These are phyloP conservation scores for Cotesia chilonis DNA, from an alignment of 1,140 invertebrate species.

Conservation along the genomic window DNA sequence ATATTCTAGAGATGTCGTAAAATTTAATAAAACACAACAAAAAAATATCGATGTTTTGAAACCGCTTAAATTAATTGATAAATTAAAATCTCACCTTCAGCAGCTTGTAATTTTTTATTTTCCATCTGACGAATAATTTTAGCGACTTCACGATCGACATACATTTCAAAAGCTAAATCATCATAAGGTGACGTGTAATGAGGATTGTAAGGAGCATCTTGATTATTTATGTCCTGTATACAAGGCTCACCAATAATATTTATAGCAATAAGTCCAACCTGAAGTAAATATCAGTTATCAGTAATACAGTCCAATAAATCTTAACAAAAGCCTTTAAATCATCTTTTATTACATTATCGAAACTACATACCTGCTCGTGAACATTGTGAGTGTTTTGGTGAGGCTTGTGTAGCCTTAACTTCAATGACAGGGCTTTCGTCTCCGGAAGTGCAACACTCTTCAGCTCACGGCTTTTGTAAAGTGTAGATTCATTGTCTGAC, in stretches of 20 bases:
- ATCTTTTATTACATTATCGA: conserved; percentile 36
- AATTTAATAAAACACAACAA: no score
- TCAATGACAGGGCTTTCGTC: conserved; percentile 82
- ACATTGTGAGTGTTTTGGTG: conserved; percentile 78
- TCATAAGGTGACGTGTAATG: conserved; percentile 86
- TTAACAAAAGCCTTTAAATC: not conserved
- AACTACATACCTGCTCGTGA: conserved; percentile 79
- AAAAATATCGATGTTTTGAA: no score
- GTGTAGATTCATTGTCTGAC: conserved; percentile 81
- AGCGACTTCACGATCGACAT: conserved; percentile 92
- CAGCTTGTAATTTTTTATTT: conserved; percentile 84
- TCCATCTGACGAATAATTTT: conserved; percentile 88
- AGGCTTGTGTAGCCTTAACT: conserved; percentile 84
- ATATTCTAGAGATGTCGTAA: no score
- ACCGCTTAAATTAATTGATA: conserved; percentile 2
- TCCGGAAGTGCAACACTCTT: conserved; percentile 84
- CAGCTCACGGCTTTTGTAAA: conserved; percentile 85
- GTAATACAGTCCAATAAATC: conserved; percentile 13
- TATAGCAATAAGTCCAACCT: conserved; percentile 79
- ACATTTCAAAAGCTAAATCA: conserved; percentile 97
- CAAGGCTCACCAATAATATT: conserved; percentile 78
- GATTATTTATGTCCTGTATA: conserved; percentile 47
- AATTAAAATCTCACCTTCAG: conserved; percentile 68
- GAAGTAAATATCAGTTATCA: conserved; percentile 22
- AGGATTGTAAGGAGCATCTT: conserved; percentile 64